phyloP scores from a whole-genome alignment of 2,888 invertebrate species.

The Noctua janthina region DNA sequence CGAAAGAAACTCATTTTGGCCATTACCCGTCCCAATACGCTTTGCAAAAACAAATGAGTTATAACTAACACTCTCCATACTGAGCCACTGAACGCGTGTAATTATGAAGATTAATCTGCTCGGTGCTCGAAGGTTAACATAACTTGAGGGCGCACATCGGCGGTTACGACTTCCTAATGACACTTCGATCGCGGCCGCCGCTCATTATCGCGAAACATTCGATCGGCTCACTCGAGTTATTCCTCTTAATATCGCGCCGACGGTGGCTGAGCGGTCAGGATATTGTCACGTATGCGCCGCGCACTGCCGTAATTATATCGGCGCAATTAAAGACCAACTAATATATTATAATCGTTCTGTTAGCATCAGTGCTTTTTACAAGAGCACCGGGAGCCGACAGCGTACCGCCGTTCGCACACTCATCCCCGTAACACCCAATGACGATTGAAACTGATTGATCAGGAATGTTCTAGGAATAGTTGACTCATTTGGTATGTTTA shows the following conservation, averaged over 20 bases:
- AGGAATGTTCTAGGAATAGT: slow-evolving; percentile 76
- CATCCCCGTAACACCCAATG: slow-evolving; percentile 80
- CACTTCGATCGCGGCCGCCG: slow-evolving; percentile 88
- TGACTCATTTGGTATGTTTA: slow-evolving; percentile 46
- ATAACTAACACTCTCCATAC: slow-evolving; percentile 74
- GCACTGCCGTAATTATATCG: slow-evolving; percentile 89
- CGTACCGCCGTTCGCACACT: slow-evolving; percentile 79
- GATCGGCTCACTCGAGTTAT: slow-evolving; percentile 87
- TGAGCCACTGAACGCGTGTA: slow-evolving; percentile 75
- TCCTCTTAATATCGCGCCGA: slow-evolving; percentile 88
- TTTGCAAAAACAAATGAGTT: slow-evolving; percentile 70
- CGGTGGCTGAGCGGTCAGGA: slow-evolving; percentile 84
- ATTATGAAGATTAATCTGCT: slow-evolving; percentile 87
- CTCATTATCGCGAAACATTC: slow-evolving; percentile 89
- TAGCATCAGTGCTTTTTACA: slow-evolving; percentile 87
- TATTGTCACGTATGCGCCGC: slow-evolving; percentile 89
- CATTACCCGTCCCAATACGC: slow-evolving; percentile 57
- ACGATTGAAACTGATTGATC: slow-evolving; percentile 79
- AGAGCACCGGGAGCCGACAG: slow-evolving; percentile 83
- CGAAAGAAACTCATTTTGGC: slow-evolving; percentile 60
- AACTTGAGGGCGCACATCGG: slow-evolving; percentile 86
- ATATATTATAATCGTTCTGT: slow-evolving; percentile 90
- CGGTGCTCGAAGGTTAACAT: slow-evolving; percentile 82
- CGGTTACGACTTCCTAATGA: slow-evolving; percentile 90
- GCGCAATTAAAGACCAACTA: slow-evolving; percentile 89